Evolutionary conservation across 2,888 invertebrate genomes (phyloP), one percentile per base, ranked within the genome.

Genomic region (Escarpia spicata): DNA sequence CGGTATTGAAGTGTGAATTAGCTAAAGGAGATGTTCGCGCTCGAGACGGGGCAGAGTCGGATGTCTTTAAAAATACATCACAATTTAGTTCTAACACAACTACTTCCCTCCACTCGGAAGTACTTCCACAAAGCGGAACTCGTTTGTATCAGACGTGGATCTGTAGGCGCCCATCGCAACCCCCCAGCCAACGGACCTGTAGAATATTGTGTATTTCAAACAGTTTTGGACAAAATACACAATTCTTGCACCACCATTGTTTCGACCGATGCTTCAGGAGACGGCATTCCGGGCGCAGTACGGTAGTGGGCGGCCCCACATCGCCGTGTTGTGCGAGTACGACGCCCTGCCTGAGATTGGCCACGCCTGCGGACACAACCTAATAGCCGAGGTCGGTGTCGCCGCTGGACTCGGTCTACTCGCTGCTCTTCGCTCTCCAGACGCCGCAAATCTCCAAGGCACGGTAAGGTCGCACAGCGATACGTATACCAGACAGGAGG

Each of bases 311-410:
- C 19, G 75, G 75, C 75, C 75, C 19, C 75, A 75, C 75, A 4
- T 75, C 26, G 75, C 75, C 19, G 75, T 75, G 75, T 26, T 75
- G 75, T 75, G 75, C 26, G 75, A 75, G 75, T 75, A 75, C 75
- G 75, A 75, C 75, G 75, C 75, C 75, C n/a, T 75, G 75, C 75
- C 75, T 26, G 75, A 75, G 75, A 26, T 75, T 26, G 75, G 75
- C 75, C 75, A 75, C 75, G 75, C 75, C 26, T 75, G 75, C 75
- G 75, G 75, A n/a, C 75, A 75, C 75, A 75, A 75, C 75, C 75
- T 75, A 26, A 75, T 75, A 15, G 75, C 75, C 75, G 75, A 75
- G 75, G 75, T 75, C 19, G 75, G 75, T 6, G n/a, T n/a, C n/a
- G 75, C 75, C 8, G 75, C 75, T 6, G 75, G 75, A 75, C 75